Base-by-base conservation (phyloP, 1,140 invertebrate genomes). In the Zaprionus tsacasi region DNA sequence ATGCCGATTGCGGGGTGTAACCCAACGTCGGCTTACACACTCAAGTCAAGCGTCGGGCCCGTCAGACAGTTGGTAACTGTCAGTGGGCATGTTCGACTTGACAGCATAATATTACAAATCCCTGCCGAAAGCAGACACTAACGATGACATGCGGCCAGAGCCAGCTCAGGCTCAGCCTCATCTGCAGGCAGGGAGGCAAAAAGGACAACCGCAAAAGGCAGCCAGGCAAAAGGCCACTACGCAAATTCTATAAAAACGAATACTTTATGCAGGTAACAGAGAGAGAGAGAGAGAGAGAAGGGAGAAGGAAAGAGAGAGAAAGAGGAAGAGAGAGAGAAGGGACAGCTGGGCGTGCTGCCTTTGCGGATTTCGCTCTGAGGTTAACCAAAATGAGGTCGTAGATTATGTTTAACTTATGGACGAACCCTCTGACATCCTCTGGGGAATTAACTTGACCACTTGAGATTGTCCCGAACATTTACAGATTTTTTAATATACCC, bases 31-130 rank as follows among this genome's bases (percentile, higher is more conserved):
- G 74, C 78, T 82, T 82, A 82, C 74, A 82, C 74, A 78, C 79
- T 82, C 78, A 77, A 80, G 74, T 77, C 79, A 70, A 82, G 73
- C 73, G 78, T 70, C 66, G 66, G 66, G 70, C 60, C 78, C 74
- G 74, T 66, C 69, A 81, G 82, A 81, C 82, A 86, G 79, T 86
- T 81, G 82, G 68, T 86, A 86, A 85, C 86, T 89, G 85, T 89
- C 86, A 89, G 79, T 89, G 85, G 81, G 86, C 86, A 89, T 89
- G 86, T 90, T 82, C 74, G 82, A 85, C 85, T 82, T 90, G 86
- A 90, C 86, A 90, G 86, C 85, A 89, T 90, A 89, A 89, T 89
- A 90, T 90, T 85, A 89, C 86, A 85, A 85, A 90, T 85, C 82
- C 82, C 82, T 87, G 82, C 82, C 79, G 82, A 87, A 87, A 87